Evolutionary conservation across 2,888 invertebrate species (phyloP), one percentile per base, ranked within the genome.

Genomic region (Oxytorus armatus): DNA sequence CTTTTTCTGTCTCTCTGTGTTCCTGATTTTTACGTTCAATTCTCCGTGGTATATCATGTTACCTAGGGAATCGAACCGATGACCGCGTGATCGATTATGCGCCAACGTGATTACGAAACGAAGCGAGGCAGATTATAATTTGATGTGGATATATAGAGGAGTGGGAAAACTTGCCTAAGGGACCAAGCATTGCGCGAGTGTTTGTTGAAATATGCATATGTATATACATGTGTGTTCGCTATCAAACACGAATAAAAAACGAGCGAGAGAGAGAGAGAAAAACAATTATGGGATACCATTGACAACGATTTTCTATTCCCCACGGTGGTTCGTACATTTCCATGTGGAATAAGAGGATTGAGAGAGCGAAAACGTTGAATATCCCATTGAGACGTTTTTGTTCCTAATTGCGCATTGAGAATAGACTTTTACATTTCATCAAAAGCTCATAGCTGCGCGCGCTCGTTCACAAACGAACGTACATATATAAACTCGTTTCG

Each of bases 341-440:
- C 49, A 29, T 10, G 11, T 51, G 61, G 47, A 39, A 53, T 57
- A 21, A 68, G 57, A 51, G 49, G 25, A 57, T 49, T 18, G 53
- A 53, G 33, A 53, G 66, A 29, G 55, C 25, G 39, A 55, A 51
- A 57, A 36, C 29, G 18, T 68, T n/a, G 73, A 76, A 79, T 76
- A 72, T 76, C 74, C 72, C 82, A 79, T 76, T 75, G 82, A 82
- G 77, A 75, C 68, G 57, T 83, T 83, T 77, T 76, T 73, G 73
- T 81, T 61, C 65, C 77, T 80, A 83, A 83, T 83, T 83, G 83
- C 72, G 69, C 83, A 83, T 83, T 83, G 79, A 83, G 57, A 70
- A 70, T 81, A 53, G 33, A 78, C 74, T 74, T 69, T 78, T 74
- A 44, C 59, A 49, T 25, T 57, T n/a, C 36, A 47, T 23, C n/a